phyloP scores from a whole-genome alignment of 2,888 invertebrate species.

The Caenorhabditis doughertyi region DNA sequence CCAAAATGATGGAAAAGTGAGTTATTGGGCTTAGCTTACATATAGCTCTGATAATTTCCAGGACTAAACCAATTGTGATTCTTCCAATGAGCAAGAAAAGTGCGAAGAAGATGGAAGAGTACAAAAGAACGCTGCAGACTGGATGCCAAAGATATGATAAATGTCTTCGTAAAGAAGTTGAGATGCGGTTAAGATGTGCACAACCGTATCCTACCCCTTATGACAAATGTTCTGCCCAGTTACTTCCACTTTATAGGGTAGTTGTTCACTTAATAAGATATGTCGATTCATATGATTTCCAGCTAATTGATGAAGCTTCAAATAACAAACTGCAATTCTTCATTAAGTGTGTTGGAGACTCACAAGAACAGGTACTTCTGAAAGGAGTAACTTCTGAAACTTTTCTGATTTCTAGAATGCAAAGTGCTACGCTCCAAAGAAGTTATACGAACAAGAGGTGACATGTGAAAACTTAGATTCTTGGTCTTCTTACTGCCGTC shows the following conservation, averaged over 20 bases:
- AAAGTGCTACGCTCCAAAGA: constrained; percentile 41
- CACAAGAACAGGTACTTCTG: constrained; percentile 35
- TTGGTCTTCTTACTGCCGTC: constrained; percentile 56
- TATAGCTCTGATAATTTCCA: too few species aligned
- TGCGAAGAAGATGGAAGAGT: constrained; percentile 54
- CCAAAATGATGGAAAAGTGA: constrained; percentile 53
- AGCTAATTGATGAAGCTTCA: constrained; percentile 61
- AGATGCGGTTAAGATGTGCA: constrained; percentile 57
- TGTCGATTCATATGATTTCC: not conserved
- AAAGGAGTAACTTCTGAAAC: not conserved
- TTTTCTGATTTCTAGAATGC: constrained; percentile 33
- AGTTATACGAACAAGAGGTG: constrained; percentile 40
- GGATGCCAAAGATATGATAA: constrained; percentile 59
- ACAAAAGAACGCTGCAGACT: constrained; percentile 42
- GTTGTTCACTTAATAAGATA: not conserved
- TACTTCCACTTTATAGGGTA: constrained; percentile 56
- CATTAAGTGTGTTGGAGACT: constrained; percentile 50
- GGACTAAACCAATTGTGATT: constrained; percentile 57
- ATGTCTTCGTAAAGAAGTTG: constrained; percentile 58
- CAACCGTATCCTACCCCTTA: constrained; percentile 51
- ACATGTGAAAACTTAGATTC: constrained; percentile 52
- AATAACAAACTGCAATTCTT: constrained; percentile 60
- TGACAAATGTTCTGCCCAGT: constrained; percentile 59
- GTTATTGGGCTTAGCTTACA: too few species aligned
- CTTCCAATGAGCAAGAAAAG: constrained; percentile 53